phyloP scores from a whole-genome alignment of 2,797 vertebrate genomes.

The Apogon talboti region DNA sequence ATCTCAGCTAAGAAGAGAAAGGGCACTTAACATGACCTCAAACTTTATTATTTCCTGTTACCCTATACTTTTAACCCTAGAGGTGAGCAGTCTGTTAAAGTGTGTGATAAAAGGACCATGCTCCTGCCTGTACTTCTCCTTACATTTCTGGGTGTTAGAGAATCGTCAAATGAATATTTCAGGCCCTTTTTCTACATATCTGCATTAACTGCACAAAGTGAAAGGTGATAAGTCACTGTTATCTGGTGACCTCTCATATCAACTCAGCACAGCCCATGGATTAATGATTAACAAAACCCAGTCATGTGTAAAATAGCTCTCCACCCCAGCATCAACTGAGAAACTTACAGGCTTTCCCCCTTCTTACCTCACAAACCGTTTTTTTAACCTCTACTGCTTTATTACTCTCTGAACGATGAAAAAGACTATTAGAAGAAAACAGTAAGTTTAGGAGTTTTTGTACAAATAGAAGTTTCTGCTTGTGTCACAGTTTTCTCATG shows the following conservation, averaged over 20 bases:
- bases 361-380: no score
- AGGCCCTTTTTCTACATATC: not conserved
- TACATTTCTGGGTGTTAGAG: not conserved
- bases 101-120: no score
- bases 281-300: slow-evolving; percentile 48
- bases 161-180: slow-evolving; percentile 10
- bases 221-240: slow-evolving; percentile 7
- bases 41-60: not conserved
- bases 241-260: slow-evolving; percentile 29
- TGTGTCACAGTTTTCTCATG: not conserved
- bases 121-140: not conserved
- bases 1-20: not conserved
- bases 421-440: not conserved
- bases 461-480: not conserved
- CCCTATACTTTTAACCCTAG: not conserved
- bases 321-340: slow-evolving; percentile 2
- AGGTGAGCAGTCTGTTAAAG: not conserved
- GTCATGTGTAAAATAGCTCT: slow-evolving; percentile 6
- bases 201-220: not conserved
- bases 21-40: not conserved
- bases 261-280: not conserved
- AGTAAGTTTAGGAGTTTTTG: no score
- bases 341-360: not conserved
- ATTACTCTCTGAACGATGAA: not conserved
- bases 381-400: not conserved